Evolutionary conservation across 2,888 invertebrate species (phyloP), one percentile per base, ranked within the genome.

Genomic region (Nasonia oneida): DNA sequence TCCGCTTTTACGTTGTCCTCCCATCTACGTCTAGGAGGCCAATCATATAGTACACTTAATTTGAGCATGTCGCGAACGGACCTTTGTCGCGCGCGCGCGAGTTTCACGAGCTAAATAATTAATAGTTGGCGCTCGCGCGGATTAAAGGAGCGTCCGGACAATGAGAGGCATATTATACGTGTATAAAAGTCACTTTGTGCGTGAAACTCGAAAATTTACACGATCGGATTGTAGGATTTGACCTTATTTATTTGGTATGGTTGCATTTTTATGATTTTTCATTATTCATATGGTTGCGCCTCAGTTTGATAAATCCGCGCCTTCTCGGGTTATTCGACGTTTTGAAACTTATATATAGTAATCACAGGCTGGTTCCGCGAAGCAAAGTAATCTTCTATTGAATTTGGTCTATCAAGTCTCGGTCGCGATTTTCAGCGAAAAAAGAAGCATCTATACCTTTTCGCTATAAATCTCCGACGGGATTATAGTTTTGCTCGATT

Each of bases 401-500:
- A 67, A 67, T 67, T 33, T 33, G 33, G 14, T 67, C 15, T 33
- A 67, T 33, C 67, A 67, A 29, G 14, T 29, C 67, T n/a, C 33
- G 8, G 1, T 15, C 29, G 3, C 15, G 23, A n/a, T 57, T 64
- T 47, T 12, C 12, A 47, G 47, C 57, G 47, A 14, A 29, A 12
- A 70, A 75, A 23, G 23, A 23, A 23, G 23, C 23, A 23, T 23
- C 23, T 23, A 23, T 23, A 23, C 23, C 23, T 23, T 23, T 0
- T 23, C 23, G 23, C 23, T 23, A 23, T 23, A 23, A 23, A 23
- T 23, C 23, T 23, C 23, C 23, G 23, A 23, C 23, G 23, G 23
- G 23, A 23, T 23, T 23, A 23, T 78, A 73, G 73, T 74, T 78
- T 78, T 50, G 67, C 67, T 78, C 85, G 82, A 85, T 85, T 85